Evolutionary conservation across 2,888 invertebrate genomes (phyloP).

Genomic region (Diarsia rubi): DNA sequence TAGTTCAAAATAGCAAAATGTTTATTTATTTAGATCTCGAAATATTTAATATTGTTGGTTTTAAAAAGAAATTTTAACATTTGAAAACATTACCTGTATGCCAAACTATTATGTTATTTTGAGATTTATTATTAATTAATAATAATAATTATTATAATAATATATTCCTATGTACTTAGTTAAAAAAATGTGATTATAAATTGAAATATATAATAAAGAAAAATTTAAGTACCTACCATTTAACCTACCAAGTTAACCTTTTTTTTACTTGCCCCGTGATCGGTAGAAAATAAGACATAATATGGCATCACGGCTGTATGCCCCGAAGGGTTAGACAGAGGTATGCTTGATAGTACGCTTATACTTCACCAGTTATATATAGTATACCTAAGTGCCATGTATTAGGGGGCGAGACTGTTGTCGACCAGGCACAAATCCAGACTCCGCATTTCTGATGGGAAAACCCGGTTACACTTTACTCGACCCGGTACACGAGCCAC

Average conservation of each 20-base stretch:
- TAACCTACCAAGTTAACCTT: background rate
- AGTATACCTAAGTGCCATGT: no score
- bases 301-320: no score
- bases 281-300: background rate
- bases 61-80: constrained; percentile 74
- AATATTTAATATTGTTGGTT: constrained; percentile 77
- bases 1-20: constrained; percentile 81
- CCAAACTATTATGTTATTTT: constrained; percentile 87
- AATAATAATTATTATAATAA: constrained; percentile 65
- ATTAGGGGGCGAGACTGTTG: no score
- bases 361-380: no score
- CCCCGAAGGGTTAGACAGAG: no score
- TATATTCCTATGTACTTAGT: constrained; percentile 79
- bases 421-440: no score
- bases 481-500: no score
- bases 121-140: constrained; percentile 82
- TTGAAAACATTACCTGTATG: constrained; percentile 74
- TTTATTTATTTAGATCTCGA: constrained; percentile 80
- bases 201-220: constrained; percentile 73
- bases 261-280: constrained; percentile 3
- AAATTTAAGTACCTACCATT: constrained; percentile 60
- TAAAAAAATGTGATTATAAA: constrained; percentile 68
- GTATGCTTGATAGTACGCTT: no score
- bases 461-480: no score
- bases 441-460: no score